phyloP scores from a whole-genome alignment of 2,888 invertebrate species.

The Lasioglossum calceatum region DNA sequence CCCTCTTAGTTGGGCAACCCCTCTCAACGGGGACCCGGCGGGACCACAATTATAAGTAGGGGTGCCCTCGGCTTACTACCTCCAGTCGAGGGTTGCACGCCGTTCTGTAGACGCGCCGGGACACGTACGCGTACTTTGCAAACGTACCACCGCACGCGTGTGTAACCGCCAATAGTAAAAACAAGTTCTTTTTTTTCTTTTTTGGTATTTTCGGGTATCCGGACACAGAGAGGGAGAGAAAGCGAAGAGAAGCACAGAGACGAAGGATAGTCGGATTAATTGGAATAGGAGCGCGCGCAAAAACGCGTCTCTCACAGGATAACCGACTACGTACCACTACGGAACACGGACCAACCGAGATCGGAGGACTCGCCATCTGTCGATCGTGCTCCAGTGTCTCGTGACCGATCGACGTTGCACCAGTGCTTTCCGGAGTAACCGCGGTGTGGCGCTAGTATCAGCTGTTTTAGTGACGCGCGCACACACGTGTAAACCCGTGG shows the following conservation, averaged over 20 bases:
- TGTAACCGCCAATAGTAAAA: neutral
- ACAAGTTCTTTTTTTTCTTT: neutral
- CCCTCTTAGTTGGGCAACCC: constrained; percentile 85
- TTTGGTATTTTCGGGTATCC: neutral
- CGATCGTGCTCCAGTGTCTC: constrained; percentile 63
- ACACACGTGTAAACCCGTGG: neutral
- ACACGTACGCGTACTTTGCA: constrained; percentile 36
- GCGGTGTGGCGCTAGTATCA: constrained; percentile 71
- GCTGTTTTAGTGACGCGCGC: constrained; percentile 49
- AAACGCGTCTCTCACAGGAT: neutral
- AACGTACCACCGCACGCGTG: constrained; percentile 49
- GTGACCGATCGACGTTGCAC: constrained; percentile 44
- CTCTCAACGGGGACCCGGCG: constrained; percentile 79
- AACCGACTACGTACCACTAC: neutral
- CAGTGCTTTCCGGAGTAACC: constrained; percentile 54
- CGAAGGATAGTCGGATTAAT: neutral
- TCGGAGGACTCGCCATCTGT: constrained; percentile 72
- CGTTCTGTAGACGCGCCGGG: constrained; percentile 59
- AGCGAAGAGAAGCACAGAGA: neutral
- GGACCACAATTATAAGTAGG: constrained; percentile 84
- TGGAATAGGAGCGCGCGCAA: neutral
- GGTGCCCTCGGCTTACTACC: constrained; percentile 80
- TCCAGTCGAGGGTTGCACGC: constrained; percentile 84
- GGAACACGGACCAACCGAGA: constrained; percentile 37
- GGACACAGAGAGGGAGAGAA: neutral